These are phyloP conservation scores for Dendrocopos noguchii DNA, from an alignment of 2,113 vertebrate genomes.

Conservation along the genomic window DNA sequence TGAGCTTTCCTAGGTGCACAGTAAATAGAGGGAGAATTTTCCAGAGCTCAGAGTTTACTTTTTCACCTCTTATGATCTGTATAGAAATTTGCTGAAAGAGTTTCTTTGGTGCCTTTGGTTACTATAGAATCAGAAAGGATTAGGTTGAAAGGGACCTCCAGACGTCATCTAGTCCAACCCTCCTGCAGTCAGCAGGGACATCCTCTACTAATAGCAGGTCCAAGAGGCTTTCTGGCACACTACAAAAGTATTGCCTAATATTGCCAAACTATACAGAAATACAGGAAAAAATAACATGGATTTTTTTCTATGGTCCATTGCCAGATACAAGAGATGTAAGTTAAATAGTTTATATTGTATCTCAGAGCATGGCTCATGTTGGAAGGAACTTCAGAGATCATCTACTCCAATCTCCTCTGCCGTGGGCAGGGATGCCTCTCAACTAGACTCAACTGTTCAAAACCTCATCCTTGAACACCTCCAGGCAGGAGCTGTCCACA, in stretches of 20 bases:
- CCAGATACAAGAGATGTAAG: not conserved
- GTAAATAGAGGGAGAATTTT: not conserved
- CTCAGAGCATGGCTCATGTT: no score
- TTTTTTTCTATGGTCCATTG: not conserved
- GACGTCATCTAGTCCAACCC: no score
- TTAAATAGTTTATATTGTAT: not conserved
- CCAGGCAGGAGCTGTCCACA: no score
- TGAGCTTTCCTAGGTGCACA: not conserved
- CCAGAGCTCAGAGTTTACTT: not conserved
- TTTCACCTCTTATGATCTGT: not conserved
- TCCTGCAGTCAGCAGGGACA: no score
- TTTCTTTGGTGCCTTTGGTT: not conserved
- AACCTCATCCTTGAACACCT: no score
- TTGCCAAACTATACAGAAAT: not conserved
- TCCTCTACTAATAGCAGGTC: not conserved
- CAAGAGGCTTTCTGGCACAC: not conserved
- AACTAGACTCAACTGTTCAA: no score
- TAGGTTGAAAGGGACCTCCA: no score
- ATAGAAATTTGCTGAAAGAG: not conserved
- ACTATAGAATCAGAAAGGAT: not conserved
- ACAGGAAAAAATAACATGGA: not conserved
- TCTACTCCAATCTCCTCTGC: no score
- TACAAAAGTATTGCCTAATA: not conserved
- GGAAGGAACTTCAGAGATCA: no score
- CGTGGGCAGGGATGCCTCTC: no score